Conservation (phyloP, 1,140 invertebrate species). For the Hycleus cichorii region DNA sequence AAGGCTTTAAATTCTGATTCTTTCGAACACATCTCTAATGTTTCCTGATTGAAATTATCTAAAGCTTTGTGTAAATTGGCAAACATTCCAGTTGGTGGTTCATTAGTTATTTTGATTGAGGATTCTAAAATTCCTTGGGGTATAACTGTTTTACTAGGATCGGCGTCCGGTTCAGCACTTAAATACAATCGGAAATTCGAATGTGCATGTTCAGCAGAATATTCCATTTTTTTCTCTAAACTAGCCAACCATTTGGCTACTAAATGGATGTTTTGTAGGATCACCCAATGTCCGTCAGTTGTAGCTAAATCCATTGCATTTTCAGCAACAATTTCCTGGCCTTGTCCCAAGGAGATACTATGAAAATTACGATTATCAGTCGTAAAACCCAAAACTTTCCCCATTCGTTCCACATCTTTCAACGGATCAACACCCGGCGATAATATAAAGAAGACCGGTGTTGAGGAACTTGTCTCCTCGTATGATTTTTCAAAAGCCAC, state of each 20-base stretch:
- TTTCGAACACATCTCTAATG: slow-evolving; percentile 85
- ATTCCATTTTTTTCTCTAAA: slow-evolving; percentile 88
- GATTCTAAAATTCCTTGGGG: slow-evolving; percentile 84
- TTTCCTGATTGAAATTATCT: slow-evolving; percentile 91
- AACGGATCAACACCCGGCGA: slow-evolving; percentile 92
- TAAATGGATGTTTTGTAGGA: slow-evolving; percentile 85
- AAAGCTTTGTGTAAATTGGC: slow-evolving; percentile 91
- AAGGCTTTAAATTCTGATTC: slow-evolving; percentile 92
- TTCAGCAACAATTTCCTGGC: slow-evolving; percentile 88
- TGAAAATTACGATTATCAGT: slow-evolving; percentile 79
- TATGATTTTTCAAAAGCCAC: slow-evolving; percentile 79
- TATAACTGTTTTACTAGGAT: slow-evolving; percentile 40
- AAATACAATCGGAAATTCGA: slow-evolving; percentile 59
- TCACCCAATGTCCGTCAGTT: slow-evolving; percentile 84
- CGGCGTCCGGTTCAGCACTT: slow-evolving; percentile 53
- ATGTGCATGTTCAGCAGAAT: slow-evolving; percentile 60
- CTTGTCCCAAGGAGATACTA: slow-evolving; percentile 90
- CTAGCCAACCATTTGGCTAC: slow-evolving; percentile 81
- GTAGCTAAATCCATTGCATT: slow-evolving; percentile 72
- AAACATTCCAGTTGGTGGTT: slow-evolving; percentile 89
- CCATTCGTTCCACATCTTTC: slow-evolving; percentile 79
- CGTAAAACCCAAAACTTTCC: slow-evolving; percentile 72
- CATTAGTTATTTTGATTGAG: slow-evolving; percentile 94
- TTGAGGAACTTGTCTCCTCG: slow-evolving; percentile 75
- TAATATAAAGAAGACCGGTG: slow-evolving; percentile 90